Conservation (phyloP, 2,797 vertebrate species). For the Halcyon leucocephala region DNA sequence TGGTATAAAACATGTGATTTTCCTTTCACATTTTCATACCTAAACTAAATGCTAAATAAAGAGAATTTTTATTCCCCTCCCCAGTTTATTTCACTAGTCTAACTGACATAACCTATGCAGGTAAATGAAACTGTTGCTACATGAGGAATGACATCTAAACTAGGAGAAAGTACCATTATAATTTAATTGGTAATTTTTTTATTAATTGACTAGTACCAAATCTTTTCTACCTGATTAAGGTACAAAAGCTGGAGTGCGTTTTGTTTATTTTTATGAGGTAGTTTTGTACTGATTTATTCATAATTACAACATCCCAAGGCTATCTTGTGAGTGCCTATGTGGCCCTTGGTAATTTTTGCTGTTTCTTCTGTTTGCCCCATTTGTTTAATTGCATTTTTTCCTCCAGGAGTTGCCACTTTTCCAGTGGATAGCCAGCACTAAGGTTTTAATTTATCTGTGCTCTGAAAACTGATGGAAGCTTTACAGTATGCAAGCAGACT, state of each 20-base stretch:
- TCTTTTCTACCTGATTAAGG: neutral
- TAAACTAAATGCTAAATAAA: neutral
- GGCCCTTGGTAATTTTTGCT: neutral
- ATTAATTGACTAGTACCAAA: neutral
- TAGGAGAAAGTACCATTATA: neutral
- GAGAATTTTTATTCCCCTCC: neutral
- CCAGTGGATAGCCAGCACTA: neutral
- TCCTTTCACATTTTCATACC: too few species aligned
- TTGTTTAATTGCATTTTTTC: slow-evolving; percentile 6
- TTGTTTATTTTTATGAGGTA: neutral
- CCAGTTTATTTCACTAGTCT: neutral
- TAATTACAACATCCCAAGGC: neutral
- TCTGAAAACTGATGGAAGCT: neutral
- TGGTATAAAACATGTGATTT: neutral
- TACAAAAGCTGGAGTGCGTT: neutral
- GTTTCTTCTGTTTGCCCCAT: neutral
- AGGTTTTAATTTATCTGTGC: neutral
- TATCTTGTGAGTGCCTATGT: neutral
- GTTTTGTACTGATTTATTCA: neutral
- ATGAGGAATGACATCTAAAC: neutral
- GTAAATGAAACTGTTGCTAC: neutral
- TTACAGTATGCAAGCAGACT: neutral
- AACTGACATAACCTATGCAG: neutral
- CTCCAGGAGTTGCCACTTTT: slow-evolving; percentile 18
- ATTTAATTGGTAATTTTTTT: neutral